phyloP scores from a whole-genome alignment of 2,888 invertebrate genomes.

The Erebia epiphron region DNA sequence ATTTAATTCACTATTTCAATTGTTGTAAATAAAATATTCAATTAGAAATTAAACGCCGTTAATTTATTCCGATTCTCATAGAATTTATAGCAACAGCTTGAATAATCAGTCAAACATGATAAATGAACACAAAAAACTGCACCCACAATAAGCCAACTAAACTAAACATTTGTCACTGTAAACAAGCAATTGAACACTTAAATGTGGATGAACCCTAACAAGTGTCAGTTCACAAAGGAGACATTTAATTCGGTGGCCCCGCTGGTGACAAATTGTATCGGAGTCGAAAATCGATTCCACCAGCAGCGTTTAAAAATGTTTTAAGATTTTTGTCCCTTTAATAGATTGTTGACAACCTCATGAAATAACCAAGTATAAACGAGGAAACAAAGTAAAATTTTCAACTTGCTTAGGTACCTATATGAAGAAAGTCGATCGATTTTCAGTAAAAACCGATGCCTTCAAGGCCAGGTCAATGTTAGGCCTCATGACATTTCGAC shows the following conservation, averaged over 20 bases:
- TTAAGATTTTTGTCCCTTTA: constrained; percentile 12
- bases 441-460: too few relatives aligned
- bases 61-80: not conserved
- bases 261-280: constrained; percentile 63
- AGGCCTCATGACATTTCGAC: too few relatives aligned
- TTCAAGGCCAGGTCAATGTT: too few relatives aligned
- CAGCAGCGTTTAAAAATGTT: constrained; percentile 33
- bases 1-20: too few relatives aligned
- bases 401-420: too few relatives aligned
- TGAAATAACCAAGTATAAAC: not conserved
- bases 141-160: constrained; percentile 28
- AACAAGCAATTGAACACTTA: constrained; percentile 69
- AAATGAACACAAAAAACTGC: constrained; percentile 29
- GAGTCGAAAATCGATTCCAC: constrained; percentile 45
- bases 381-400: not conserved
- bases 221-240: constrained; percentile 66
- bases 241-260: constrained; percentile 60
- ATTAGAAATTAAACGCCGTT: constrained; percentile 1
- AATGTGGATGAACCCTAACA: constrained; percentile 62
- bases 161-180: constrained; percentile 66
- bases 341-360: constrained; percentile 23
- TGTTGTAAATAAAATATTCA: not conserved
- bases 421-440: too few relatives aligned
- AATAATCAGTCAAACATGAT: constrained; percentile 32
- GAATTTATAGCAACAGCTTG: constrained; percentile 12